Base-by-base conservation (phyloP, 2,888 invertebrate genomes). In the Artemia sinica region DNA sequence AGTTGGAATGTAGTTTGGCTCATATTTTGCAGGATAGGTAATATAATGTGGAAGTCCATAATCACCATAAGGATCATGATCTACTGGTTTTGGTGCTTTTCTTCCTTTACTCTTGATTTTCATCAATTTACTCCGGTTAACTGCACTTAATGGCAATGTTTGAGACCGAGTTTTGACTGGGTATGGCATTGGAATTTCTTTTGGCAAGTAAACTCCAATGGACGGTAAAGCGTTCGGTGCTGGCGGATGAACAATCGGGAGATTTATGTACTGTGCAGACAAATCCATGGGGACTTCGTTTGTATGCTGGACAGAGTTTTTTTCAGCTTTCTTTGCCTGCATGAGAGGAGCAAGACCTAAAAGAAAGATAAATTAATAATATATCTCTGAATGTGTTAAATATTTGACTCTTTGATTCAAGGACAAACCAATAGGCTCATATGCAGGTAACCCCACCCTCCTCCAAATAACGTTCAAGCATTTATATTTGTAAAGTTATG, bases 141-240 rank as follows among this genome's bases (percentile, higher is more conserved):
- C 63, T 41, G 41, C 41, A 41, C 41, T 41, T 58, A 58, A 28
- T 8, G 63, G 63, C 14, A 28, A 9, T 10, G 28, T 58, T 58
- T 58, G 63, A 41, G 41, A 41, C 41, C 2, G 41, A 18, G 18
- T 18, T 41, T 41, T 41, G n/a, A 58, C 63, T 58, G 63, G 63
- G 63, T 58, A 58, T 8, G 63, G 63, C 12, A 58, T 28, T 58
- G 63, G 63, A 58, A 18, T 18, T 28, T 58, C 63, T 28, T 58
- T n/a, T 58, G 63, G 63, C 63, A 58, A 58, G 63, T 58, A 58
- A n/a, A 58, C 63, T 28, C 63, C 63, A 58, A 58, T 58, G n/a
- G n/a, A n/a, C 28, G 63, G 63, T 58, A 58, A 58, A 28, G 63
- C 63, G 28, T 58, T 58, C 28, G 63, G 63, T 58, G 63, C 63